phyloP scores from a whole-genome alignment of 1,140 invertebrate genomes.

The Drosophila jambulina region DNA sequence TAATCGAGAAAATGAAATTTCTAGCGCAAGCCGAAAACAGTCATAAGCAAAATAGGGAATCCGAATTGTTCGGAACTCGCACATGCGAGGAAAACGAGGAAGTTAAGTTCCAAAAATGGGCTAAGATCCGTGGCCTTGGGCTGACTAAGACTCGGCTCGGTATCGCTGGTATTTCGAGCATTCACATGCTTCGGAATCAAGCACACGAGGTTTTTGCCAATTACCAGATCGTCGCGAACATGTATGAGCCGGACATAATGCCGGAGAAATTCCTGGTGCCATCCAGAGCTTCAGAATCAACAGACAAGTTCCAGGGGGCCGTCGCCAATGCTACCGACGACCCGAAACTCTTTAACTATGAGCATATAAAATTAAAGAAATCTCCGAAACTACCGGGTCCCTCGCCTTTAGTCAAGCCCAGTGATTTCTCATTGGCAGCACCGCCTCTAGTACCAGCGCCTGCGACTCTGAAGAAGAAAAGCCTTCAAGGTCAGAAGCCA shows the following conservation, averaged over 20 bases:
- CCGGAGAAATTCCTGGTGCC: too few relatives aligned
- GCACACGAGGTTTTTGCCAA: too few relatives aligned
- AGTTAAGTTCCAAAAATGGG: background rate
- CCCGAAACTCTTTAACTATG: too few relatives aligned
- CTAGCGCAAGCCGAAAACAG: background rate
- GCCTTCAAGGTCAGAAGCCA: background rate
- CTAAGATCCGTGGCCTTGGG: background rate
- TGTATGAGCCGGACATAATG: background rate
- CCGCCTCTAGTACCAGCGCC: too few relatives aligned
- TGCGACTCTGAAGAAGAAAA: background rate
- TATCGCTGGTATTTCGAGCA: background rate
- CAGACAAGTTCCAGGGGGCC: background rate
- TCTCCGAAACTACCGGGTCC: too few relatives aligned
- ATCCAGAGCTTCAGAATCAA: background rate
- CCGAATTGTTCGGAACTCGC: background rate
- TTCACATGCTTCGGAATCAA: too few relatives aligned
- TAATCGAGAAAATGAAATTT: too few relatives aligned
- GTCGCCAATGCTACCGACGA: too few relatives aligned
- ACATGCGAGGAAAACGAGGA: background rate
- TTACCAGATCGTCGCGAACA: background rate
- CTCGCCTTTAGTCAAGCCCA: too few relatives aligned
- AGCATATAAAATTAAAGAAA: too few relatives aligned
- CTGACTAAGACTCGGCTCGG: background rate
- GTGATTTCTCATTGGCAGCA: too few relatives aligned
- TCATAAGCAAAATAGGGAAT: background rate